phyloP scores from a whole-genome alignment of 2,797 vertebrate genomes.

The Tapera naevia region DNA sequence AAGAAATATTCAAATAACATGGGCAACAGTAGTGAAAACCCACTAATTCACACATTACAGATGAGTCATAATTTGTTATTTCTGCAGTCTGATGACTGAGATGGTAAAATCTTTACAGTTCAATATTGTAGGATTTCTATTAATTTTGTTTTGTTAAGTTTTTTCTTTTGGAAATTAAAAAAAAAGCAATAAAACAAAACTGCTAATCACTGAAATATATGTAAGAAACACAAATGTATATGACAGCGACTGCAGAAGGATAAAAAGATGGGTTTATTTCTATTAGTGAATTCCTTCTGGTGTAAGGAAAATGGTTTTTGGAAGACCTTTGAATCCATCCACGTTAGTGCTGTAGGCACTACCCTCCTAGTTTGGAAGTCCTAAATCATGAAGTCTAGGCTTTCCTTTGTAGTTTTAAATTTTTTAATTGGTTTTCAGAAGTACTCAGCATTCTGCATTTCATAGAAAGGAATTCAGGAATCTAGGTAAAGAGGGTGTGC shows the following conservation, averaged over 20 bases:
- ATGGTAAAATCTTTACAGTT: not conserved
- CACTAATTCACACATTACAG: not conserved
- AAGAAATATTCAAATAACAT: not conserved
- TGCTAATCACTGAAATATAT: not conserved
- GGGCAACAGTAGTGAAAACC: not conserved
- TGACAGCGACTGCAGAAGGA: not conserved
- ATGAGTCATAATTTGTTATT: not conserved
- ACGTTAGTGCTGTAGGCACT: not conserved
- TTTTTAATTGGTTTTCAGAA: not conserved
- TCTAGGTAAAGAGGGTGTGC: not conserved
- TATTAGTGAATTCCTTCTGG: not conserved
- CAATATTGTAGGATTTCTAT: not conserved
- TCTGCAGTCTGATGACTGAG: accelerated
- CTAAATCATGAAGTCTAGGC: not conserved
- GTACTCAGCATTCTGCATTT: not conserved
- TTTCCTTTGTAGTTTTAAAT: not conserved
- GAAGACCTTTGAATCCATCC: not conserved
- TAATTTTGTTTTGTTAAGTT: not conserved
- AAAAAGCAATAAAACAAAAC: not conserved
- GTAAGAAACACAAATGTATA: not conserved
- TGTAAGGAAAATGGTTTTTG: not conserved
- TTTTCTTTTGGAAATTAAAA: not conserved
- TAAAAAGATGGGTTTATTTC: not conserved
- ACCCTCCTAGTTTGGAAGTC: not conserved
- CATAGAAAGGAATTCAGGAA: not conserved